Conservation (phyloP, 2,888 invertebrate species). For the Pseudanteris insignis region DNA sequence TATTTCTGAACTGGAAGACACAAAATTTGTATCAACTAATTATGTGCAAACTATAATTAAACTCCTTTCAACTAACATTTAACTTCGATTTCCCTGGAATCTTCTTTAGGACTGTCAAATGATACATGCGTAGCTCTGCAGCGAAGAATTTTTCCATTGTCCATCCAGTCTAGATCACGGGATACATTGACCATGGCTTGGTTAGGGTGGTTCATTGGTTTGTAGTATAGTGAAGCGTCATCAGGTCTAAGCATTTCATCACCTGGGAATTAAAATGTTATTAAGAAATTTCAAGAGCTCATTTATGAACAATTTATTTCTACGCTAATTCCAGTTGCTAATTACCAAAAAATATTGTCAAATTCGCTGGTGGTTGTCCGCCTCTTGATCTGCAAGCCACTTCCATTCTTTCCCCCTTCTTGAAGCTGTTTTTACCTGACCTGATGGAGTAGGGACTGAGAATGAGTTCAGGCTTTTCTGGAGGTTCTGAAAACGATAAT, state of each 20-base stretch:
- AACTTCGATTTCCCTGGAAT: slow-evolving; percentile 69
- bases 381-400: slow-evolving; percentile 76
- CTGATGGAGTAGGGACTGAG: slow-evolving; percentile 55
- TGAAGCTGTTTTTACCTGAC: slow-evolving; percentile 67
- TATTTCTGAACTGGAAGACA: no score
- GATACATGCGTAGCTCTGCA: slow-evolving; percentile 78
- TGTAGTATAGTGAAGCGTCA: slow-evolving; percentile 68
- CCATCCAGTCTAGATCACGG: slow-evolving; percentile 71
- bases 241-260: slow-evolving; percentile 71
- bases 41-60: background rate
- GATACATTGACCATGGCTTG: slow-evolving; percentile 74
- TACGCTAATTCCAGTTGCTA: no score
- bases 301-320: no score
- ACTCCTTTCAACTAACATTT: slow-evolving; percentile 74
- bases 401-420: slow-evolving; percentile 72
- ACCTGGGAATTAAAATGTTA: slow-evolving; percentile 69
- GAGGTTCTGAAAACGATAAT: slow-evolving; percentile 67
- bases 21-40: background rate
- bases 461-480: slow-evolving; percentile 67
- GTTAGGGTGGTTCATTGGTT: slow-evolving; percentile 68
- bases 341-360: slow-evolving; percentile 77
- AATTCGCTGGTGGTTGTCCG: slow-evolving; percentile 80
- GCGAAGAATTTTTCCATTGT: slow-evolving; percentile 73
- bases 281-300: no score
- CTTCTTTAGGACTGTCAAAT: slow-evolving; percentile 63